phyloP scores from a whole-genome alignment of 2,113 vertebrate genomes.

The Fukomys damarensis region DNA sequence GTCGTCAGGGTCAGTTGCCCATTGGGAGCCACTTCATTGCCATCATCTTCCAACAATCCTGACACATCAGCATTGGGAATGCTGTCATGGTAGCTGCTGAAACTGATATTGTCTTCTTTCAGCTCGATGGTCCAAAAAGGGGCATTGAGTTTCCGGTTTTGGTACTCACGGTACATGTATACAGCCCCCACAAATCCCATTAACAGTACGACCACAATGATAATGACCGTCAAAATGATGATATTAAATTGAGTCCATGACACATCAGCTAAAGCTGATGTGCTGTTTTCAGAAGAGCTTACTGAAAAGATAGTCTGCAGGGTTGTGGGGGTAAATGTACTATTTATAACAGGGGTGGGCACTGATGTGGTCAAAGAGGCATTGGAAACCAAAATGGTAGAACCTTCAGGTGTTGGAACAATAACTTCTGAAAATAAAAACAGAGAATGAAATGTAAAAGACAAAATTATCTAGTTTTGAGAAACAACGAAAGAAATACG shows the following conservation, averaged over 20 bases:
- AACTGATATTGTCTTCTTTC: conserved; percentile 99
- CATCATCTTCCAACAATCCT: conserved; percentile 95
- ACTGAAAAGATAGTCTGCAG: conserved; percentile 89
- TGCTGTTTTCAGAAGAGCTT: conserved; percentile 92
- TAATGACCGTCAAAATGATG: conserved; percentile 97
- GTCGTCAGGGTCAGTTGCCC: conserved; percentile 95
- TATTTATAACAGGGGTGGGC: conserved; percentile 84
- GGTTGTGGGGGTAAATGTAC: conserved; percentile 83
- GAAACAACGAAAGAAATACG: conserved; percentile 78
- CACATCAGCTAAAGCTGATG: conserved; percentile 92
- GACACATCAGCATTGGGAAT: conserved; percentile 97
- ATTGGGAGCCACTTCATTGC: conserved; percentile 93
- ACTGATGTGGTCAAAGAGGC: conserved; percentile 81
- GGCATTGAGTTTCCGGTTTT: conserved; percentile 97
- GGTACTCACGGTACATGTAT: conserved; percentile 97
- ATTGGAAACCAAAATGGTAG: conserved; percentile 84
- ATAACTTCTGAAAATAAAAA: conserved; percentile 86
- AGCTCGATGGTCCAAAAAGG: conserved; percentile 99
- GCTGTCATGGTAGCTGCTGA: conserved; percentile 99
- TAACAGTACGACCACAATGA: conserved; percentile 94
- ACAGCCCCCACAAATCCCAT: conserved; percentile 97
- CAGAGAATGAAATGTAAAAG: conserved; percentile 79
- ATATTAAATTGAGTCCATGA: conserved; percentile 99
- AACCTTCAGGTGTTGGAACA: conserved; percentile 81
- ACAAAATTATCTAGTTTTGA: conserved; percentile 76